Base-by-base conservation (phyloP, 2,797 vertebrate species). In the Pangasius mekongensis region DNA sequence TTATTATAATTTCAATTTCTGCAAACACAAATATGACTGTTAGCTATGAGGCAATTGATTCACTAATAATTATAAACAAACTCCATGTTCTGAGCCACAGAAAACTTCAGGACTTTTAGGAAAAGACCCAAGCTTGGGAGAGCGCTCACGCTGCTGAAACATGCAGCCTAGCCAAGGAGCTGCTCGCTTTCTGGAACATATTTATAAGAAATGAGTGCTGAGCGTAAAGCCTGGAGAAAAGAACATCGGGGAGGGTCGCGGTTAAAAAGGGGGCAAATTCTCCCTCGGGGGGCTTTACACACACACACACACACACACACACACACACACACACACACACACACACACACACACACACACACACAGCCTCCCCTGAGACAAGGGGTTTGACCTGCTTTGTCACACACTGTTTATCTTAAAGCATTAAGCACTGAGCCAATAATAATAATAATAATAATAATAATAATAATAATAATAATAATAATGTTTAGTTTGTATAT, bases 321-420 rank as follows among this genome's bases (percentile, higher is more conserved):
- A 89, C 84, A 86, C 88, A 86, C 84, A 80, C 74, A 83, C 67
- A 60, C 77, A 62, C 67, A 87, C 77, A 82, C 86, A 82, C 86
- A 73, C 86, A 81, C 86, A 82, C 33, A 39, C 18, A 39, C 78
- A 81, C 78, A 39, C 80, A 66, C 43, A 83, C 67, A 83, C 52
- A 64, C 27, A 88, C 20, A 64, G 2, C 16, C n/a, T 76, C 69
- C 71, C 95, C 95, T 95, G 96, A 97, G 97, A 96, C 27, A 3
- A 13, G 39, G 49, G 67, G 9, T 36, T 78, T 86, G 84, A 86
- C 71, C 71, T 76, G 54, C 39, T 86, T 86, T 85, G 49, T 85
- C 69, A 85, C 69, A 85, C 33, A 76, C 49, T 39, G 36, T 86
- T 64, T 77, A 49, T 85, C 43, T 73, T 86, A 52, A 64, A 77